Conservation (phyloP, 2,113 vertebrate genomes). For the Pteronura brasiliensis region DNA sequence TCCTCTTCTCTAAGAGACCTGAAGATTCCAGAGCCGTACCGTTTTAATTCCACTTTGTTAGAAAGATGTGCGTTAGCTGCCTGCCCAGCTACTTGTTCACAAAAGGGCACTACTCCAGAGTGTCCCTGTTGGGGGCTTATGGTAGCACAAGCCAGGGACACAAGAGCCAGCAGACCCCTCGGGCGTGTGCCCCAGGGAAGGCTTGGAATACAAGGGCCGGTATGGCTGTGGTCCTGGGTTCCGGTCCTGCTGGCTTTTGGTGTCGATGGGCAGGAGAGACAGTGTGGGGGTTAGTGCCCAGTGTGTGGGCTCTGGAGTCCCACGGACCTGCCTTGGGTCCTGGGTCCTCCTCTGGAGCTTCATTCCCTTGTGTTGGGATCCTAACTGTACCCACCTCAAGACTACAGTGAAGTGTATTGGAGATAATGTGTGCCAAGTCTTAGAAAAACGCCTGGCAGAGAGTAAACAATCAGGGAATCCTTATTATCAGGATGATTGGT, state of each 20-base stretch:
- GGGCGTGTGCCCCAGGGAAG: background rate
- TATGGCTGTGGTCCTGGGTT: background rate
- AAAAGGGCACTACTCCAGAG: background rate
- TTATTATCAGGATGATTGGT: background rate
- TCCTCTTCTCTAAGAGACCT: background rate
- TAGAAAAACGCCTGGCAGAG: background rate
- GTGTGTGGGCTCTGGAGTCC: background rate
- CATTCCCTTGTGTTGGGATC: background rate
- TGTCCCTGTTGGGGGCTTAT: background rate
- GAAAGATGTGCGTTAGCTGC: background rate
- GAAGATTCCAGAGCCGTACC: background rate
- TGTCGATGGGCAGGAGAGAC: background rate
- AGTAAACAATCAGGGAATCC: background rate
- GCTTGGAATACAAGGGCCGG: rapidly evolving
- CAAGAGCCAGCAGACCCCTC: background rate
- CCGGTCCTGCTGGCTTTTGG: background rate
- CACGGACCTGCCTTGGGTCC: rapidly evolving
- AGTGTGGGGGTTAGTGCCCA: background rate
- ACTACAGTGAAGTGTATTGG: background rate
- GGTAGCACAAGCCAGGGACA: background rate
- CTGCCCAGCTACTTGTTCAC: background rate
- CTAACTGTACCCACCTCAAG: background rate
- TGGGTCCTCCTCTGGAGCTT: background rate
- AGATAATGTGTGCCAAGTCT: background rate
- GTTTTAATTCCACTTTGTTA: constrained; percentile 26